Evolutionary conservation across 2,888 invertebrate species (phyloP), one percentile per base, ranked within the genome.

Genomic region (Nomada goodeniana): DNA sequence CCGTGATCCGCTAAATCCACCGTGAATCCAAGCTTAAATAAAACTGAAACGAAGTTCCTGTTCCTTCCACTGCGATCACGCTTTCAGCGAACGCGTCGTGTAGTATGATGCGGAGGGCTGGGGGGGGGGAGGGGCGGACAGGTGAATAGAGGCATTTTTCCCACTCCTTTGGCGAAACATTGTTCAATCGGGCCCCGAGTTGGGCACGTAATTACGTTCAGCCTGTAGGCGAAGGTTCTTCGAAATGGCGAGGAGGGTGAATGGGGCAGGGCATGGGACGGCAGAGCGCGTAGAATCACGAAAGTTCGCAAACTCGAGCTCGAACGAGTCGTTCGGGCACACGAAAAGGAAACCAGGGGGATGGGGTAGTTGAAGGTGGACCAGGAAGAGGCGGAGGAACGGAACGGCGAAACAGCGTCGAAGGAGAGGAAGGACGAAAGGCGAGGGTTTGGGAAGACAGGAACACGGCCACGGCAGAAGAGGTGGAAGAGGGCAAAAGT

Each of bases 401-500:
- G 74, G 65, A 44, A 79, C 10, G 63, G 18, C 50, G 63, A 65
- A 20, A 63, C 36, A 42, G 76, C 18, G 61, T 52, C 18, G 71
- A 11, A 59, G 64, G 29, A 42, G 29, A n/a, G 53, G 23, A 15
- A 65, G 65, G 20, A 65, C 20, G 53, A 73, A 57, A 29, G 50
- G 75, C 50, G 72, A 59, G n/a, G 26, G 29, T 44, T 42, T 29
- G 69, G 68, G 44, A 50, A 80, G 80, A 76, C 64, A 68, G 68
- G 69, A 74, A 71, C 73, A 52, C 29, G 79, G 73, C 20, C 72
- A 15, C 0, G 50, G 80, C 60, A 73, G 82, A 83, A 84, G 83
- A 89, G 86, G 89, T 59, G 71, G 82, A 83, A 84, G 83, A 89
- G 86, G 89, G 90, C 89, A 88, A 92, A 92, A 92, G 90, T 92